Conservation (phyloP, 2,797 vertebrate species). For the Bryconaethiops microstoma region DNA sequence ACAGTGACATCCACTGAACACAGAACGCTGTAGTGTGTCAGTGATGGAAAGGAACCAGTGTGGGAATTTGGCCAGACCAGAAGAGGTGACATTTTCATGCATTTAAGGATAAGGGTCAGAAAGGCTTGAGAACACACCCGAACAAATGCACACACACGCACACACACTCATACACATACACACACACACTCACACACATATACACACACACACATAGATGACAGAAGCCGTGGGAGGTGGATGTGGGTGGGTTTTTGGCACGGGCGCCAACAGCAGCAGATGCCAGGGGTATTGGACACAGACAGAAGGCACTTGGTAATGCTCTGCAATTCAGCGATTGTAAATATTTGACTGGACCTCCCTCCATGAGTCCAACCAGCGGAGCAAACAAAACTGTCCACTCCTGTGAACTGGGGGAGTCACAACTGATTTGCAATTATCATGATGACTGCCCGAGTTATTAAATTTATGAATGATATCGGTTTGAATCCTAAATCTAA, state of each 20-base stretch:
- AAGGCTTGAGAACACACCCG: constrained; percentile 42
- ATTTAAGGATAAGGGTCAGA: constrained; percentile 47
- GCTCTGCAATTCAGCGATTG: constrained; percentile 48
- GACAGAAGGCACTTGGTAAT: constrained; percentile 43
- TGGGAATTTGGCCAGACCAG: constrained; percentile 41
- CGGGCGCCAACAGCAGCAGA: constrained; percentile 47
- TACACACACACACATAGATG: neutral
- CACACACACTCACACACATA: constrained; percentile 16
- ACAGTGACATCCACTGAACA: constrained; percentile 19
- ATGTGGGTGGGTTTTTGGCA: constrained; percentile 37
- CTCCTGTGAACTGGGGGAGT: neutral
- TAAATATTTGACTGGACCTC: constrained; percentile 58
- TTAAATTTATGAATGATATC: neutral
- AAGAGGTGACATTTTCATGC: constrained; percentile 27
- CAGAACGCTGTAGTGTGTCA: constrained; percentile 18
- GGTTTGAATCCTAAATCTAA: neutral
- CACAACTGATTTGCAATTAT: neutral
- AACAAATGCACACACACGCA: neutral
- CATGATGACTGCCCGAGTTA: neutral
- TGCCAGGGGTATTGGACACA: constrained; percentile 47
- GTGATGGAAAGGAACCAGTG: constrained; percentile 29
- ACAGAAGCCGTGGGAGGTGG: constrained; percentile 51
- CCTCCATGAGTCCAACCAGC: constrained; percentile 37
- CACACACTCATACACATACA: neutral
- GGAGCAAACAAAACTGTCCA: constrained; percentile 16